These are phyloP conservation scores for Magallana nippona DNA, from an alignment of 2,888 invertebrate species.

Conservation along the genomic window DNA sequence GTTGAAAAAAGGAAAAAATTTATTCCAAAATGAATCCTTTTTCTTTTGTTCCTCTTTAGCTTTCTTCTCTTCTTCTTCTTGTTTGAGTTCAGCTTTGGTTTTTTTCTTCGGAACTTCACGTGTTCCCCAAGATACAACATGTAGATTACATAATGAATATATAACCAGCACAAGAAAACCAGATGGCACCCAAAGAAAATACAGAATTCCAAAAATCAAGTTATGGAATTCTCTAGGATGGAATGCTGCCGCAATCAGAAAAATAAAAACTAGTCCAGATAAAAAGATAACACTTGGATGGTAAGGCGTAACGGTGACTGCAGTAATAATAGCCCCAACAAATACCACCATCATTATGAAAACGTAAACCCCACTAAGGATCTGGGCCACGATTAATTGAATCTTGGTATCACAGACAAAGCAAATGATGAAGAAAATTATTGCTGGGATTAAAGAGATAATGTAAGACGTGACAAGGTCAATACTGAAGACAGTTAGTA, in stretches of 20 bases:
- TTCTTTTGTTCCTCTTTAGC: conserved; percentile 88
- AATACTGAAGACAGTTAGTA: conserved; percentile 69
- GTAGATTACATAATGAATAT: conserved; percentile 75
- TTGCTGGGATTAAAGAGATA: conserved; percentile 67
- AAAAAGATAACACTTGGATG: conserved; percentile 76
- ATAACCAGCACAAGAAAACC: conserved; percentile 78
- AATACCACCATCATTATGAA: conserved; percentile 77
- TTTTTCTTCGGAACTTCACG: conserved; percentile 74
- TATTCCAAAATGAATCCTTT: conserved; percentile 85
- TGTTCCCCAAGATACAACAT: conserved; percentile 78
- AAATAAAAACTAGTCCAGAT: conserved; percentile 67
- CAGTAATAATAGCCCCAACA: conserved; percentile 71
- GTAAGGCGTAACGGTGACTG: conserved; percentile 66
- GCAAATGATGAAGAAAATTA: conserved; percentile 70
- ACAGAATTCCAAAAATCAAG: conserved; percentile 71
- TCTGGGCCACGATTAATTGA: conserved; percentile 72
- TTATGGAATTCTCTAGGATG: conserved; percentile 77
- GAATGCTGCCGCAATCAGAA: conserved; percentile 67
- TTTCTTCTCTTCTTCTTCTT: conserved; percentile 86
- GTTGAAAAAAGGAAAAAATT: conserved; percentile 61
- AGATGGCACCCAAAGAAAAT: conserved; percentile 76
- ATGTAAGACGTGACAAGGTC: conserved; percentile 69
- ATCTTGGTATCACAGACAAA: conserved; percentile 65
- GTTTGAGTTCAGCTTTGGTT: conserved; percentile 69
- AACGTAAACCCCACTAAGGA: conserved; percentile 72